Percentiles rank a stretch among this genome's conserved stretches.
Conservation (phyloP, 92 coral and sea anemone genomes). For the Actinostola sp. region DNA sequence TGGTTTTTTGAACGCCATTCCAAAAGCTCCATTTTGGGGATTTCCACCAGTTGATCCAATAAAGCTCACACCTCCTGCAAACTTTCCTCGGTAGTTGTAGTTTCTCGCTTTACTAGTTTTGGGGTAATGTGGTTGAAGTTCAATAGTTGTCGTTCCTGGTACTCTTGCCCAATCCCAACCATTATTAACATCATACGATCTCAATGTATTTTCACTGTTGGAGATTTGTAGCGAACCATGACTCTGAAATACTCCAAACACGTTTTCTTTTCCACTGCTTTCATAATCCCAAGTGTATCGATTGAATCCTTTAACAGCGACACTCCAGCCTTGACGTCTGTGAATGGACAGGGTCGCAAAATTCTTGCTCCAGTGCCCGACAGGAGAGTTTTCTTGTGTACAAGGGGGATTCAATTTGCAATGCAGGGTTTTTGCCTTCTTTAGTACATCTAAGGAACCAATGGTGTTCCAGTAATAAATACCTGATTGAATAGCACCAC, state of each 20-base stretch:
- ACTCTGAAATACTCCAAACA: constrained; percentile 65
- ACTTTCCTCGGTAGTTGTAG: constrained; percentile 39
- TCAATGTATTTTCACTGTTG: constrained; percentile 51
- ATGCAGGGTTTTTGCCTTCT: not conserved
- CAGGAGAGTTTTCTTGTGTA: constrained; percentile 58
- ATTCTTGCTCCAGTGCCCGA: constrained; percentile 82
- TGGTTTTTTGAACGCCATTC: constrained; percentile 72
- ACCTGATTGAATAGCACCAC: constrained; percentile 11
- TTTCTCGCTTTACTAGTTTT: constrained; percentile 25
- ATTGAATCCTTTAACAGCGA: constrained; percentile 75
- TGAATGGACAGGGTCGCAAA: constrained; percentile 80
- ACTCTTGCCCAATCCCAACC: constrained; percentile 89
- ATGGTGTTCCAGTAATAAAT: constrained; percentile 51
- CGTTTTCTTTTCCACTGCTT: constrained; percentile 35
- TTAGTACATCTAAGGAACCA: constrained; percentile 54
- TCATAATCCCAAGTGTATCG: constrained; percentile 71
- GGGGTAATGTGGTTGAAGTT: constrained; percentile 25
- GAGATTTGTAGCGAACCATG: constrained; percentile 74
- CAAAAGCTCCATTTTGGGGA: constrained; percentile 65
- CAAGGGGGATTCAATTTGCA: constrained; percentile 9
- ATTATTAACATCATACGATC: constrained; percentile 50
- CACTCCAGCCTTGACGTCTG: constrained; percentile 74
- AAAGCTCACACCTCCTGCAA: constrained; percentile 76
- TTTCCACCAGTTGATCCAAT: constrained; percentile 29
- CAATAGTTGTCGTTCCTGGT: constrained; percentile 79